Evolutionary conservation across 1,140 invertebrate species (phyloP), one percentile per base, ranked within the genome.

Genomic region (Drosophila funebris): DNA sequence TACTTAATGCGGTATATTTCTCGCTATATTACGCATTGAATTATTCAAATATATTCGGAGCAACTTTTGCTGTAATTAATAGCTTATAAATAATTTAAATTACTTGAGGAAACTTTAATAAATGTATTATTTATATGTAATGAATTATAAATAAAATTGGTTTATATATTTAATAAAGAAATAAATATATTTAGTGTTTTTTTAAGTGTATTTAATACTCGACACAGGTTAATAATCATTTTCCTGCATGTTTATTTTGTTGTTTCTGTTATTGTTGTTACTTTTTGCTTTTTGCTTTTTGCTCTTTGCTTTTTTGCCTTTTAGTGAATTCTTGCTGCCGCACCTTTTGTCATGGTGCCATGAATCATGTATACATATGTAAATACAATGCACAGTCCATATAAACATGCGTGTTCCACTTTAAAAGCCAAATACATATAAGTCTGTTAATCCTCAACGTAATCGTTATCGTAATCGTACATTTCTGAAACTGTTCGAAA

Each of bases 341-440:
- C 81, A 81, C 81, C 82, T 76, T 78, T 72, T 78, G 82, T 71
- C 61, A 44, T 33, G 27, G 60, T 56, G 62, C 64, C 81, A 87
- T 85, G 81, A 85, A 85, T 85, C 82, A 85, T 87, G 74, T 76
- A 83, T 83, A 69, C 66, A 67, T 75, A 83, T 67, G 61, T 76
- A 78, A 71, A 75, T 64, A 60, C 36, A 52, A 53, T 56, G 27
- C 44, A 56, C 75, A 37, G 39, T 33, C 24, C 50, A 50, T 63
- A 80, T 80, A 85, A 66, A 71, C 81, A 81, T 71, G 74, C 61
- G 56, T 87, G 82, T 85, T 85, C 77, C 81, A 85, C 69, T 85
- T 85, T 60, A 64, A 73, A 39, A 54, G 6, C 63, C 70, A 57
- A 31, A 56, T 27, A 68, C 54, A 43, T 56, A 60, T 50, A 62